phyloP scores from a whole-genome alignment of 1,140 invertebrate species.

The Chymomyza costata region DNA sequence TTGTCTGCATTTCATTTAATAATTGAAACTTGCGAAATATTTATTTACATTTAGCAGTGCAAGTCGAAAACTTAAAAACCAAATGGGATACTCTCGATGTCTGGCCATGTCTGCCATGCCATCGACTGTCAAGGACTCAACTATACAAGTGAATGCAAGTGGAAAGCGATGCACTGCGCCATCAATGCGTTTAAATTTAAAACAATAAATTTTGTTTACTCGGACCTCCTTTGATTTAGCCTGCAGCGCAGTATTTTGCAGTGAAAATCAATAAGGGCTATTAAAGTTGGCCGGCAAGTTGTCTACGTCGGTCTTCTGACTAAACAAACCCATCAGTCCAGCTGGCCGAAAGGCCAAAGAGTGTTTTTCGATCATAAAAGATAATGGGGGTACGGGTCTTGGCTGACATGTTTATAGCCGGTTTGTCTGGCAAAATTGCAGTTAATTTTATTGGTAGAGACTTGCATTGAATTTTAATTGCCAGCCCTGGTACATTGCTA shows the following conservation, averaged over 20 bases:
- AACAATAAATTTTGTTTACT: too few species aligned
- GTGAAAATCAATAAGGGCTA: slow-evolving; percentile 34
- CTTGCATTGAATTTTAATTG: slow-evolving; percentile 64
- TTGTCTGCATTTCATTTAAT: slow-evolving; percentile 34
- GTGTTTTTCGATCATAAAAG: slow-evolving; percentile 32
- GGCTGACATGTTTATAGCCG: slow-evolving; percentile 16
- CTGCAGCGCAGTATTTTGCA: slow-evolving; percentile 3
- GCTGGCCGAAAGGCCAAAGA: too few species aligned
- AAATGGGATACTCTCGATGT: too few species aligned
- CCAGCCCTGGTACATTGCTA: too few species aligned
- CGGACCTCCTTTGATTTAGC: slow-evolving; percentile 22
- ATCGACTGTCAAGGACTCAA: slow-evolving; percentile 53
- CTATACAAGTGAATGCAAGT: too few species aligned
- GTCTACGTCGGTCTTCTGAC: too few species aligned
- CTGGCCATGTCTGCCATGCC: slow-evolving; percentile 15
- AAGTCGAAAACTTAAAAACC: too few species aligned
- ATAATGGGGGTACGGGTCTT: slow-evolving; percentile 10
- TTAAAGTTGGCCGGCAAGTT: slow-evolving; percentile 28
- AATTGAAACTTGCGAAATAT: slow-evolving; percentile 41
- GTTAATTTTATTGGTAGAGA: slow-evolving; percentile 49
- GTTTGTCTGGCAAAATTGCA: slow-evolving; percentile 33
- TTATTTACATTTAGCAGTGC: not conserved
- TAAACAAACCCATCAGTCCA: too few species aligned
- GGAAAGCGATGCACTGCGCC: slow-evolving; percentile 37
- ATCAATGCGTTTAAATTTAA: slow-evolving; percentile 29